Evolutionary conservation across 2,113 vertebrate genomes (phyloP).

Genomic region (Micronycteris hirsuta): DNA sequence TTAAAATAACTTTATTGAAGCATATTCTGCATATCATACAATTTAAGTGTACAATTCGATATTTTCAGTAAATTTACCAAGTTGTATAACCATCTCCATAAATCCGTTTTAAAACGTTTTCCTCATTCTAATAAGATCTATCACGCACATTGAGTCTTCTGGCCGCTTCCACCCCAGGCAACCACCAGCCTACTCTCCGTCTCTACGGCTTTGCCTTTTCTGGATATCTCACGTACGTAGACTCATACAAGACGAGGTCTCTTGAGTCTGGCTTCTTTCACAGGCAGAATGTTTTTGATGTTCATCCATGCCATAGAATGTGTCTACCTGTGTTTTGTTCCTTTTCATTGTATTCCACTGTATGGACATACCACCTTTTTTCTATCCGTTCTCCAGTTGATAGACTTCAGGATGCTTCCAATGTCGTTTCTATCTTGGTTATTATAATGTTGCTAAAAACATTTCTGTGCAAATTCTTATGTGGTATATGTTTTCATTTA

Average conservation of each 20-base stretch:
- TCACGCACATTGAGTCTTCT: neutral
- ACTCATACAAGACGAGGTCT: too few relatives aligned
- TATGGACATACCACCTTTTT: neutral
- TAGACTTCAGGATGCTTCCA: neutral
- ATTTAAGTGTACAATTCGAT: neutral
- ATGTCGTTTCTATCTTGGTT: neutral
- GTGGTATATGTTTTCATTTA: neutral
- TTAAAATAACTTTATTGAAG: neutral
- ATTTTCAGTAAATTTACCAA: too few relatives aligned
- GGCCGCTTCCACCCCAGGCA: neutral
- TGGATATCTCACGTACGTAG: too few relatives aligned
- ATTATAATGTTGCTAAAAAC: neutral
- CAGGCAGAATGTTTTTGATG: neutral
- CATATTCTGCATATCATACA: neutral
- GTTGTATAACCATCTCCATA: neutral
- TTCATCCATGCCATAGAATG: neutral
- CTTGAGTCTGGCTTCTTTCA: neutral
- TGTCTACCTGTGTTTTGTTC: neutral
- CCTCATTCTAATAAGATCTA: neutral
- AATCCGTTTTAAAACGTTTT: neutral
- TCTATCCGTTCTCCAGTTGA: neutral
- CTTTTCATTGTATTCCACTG: neutral
- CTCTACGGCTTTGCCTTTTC: too few relatives aligned
- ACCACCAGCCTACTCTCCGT: neutral
- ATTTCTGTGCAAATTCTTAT: neutral